A percentile compares a stretch with the other conserved stretches of the same genome.
Evolutionary conservation across 2,888 invertebrate genomes (phyloP).

Genomic region (Hirudinaria manillensis): DNA sequence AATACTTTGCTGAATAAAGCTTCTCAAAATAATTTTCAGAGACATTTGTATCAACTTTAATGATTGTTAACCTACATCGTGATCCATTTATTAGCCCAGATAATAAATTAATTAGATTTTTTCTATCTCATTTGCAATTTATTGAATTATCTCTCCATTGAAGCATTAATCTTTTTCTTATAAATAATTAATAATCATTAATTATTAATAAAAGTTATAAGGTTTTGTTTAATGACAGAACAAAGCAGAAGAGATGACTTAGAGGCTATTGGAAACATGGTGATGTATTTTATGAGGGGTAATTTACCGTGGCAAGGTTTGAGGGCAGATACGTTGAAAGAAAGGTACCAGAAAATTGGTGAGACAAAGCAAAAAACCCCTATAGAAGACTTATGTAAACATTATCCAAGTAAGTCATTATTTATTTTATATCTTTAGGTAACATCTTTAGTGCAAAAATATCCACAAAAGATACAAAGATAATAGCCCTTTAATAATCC

Average conservation of each 20-base stretch:
- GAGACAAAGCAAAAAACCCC: slow-evolving; percentile 98
- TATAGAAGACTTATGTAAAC: slow-evolving; percentile 77
- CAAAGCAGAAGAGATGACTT: slow-evolving; percentile 98
- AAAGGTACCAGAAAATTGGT: slow-evolving; percentile 98
- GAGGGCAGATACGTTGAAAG: slow-evolving; percentile 97
- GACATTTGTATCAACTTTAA: no score
- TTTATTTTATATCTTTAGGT: background rate
- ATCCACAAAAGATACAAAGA: no score
- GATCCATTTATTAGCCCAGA: no score
- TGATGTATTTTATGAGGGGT: slow-evolving; percentile 99
- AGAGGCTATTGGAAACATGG: slow-evolving; percentile 99
- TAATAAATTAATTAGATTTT: no score
- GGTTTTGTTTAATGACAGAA: slow-evolving; percentile 61
- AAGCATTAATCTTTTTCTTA: no score
- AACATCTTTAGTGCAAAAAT: background rate
- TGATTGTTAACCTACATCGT: no score
- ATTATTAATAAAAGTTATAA: no score
- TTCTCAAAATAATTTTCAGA: no score
- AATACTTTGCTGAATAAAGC: no score
- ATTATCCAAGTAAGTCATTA: slow-evolving; percentile 60
- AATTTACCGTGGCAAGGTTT: slow-evolving; percentile 99
- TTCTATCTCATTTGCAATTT: no score
- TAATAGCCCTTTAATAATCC: background rate
- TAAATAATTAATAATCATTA: no score
- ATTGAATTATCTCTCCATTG: no score